Evolutionary conservation across 53 echinoderm and acorn worm genomes (phyloP).

Genomic region (Antedon mediterranea): DNA sequence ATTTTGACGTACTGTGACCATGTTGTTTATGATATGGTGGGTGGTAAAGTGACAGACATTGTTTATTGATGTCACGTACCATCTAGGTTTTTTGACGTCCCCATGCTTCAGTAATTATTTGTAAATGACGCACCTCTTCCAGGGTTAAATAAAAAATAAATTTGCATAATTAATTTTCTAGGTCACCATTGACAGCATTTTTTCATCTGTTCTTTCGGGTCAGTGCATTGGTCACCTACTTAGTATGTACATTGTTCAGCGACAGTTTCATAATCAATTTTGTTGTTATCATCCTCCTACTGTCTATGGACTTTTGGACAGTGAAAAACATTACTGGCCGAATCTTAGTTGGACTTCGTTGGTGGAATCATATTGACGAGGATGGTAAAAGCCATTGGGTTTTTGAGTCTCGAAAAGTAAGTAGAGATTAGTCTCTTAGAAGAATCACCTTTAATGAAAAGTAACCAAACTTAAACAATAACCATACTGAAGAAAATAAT

Average conservation of each 20-base stretch:
- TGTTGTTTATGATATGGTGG: too few relatives aligned
- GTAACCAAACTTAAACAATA: too few relatives aligned
- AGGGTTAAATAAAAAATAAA: too few relatives aligned
- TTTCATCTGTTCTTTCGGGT: conserved; percentile 79
- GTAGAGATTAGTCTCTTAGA: too few relatives aligned
- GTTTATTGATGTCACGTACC: too few relatives aligned
- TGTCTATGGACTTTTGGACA: conserved; percentile 83
- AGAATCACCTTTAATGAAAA: too few relatives aligned
- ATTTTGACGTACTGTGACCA: too few relatives aligned
- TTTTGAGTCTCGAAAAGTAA: conserved; percentile 74
- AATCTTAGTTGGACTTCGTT: conserved; percentile 83
- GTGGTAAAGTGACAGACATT: too few relatives aligned
- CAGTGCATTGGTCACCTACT: conserved; percentile 50
- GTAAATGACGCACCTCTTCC: too few relatives aligned
- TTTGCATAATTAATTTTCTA: conserved; percentile 22
- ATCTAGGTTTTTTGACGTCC: too few relatives aligned
- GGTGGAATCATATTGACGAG: conserved; percentile 97
- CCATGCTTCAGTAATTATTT: too few relatives aligned
- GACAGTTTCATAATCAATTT: conserved; percentile 57
- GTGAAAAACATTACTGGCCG: conserved; percentile 87
- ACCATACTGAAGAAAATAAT: too few relatives aligned
- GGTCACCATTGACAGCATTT: conserved; percentile 67
- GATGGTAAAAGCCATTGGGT: conserved; percentile 94
- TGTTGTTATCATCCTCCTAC: conserved; percentile 56
- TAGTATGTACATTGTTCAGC: conserved; percentile 41